These are phyloP conservation scores for Pandion haliaetus DNA, from an alignment of 2,113 vertebrate genomes.

Conservation along the genomic window DNA sequence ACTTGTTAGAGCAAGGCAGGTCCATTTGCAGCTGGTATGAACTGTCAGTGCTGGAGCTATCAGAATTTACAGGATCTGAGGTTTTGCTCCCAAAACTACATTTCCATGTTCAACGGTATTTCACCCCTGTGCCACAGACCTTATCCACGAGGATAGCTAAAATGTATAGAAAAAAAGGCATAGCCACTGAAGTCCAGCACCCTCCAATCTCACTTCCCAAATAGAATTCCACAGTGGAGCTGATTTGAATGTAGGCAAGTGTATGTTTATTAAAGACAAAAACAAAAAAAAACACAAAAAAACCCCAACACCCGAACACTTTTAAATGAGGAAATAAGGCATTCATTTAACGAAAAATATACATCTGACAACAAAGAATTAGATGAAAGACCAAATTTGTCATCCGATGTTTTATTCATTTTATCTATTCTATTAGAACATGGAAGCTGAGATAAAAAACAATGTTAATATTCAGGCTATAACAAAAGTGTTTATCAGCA, in stretches of 20 bases:
- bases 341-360: not conserved
- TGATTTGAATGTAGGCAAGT: not conserved
- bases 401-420: not conserved
- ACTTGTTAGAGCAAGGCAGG: not conserved
- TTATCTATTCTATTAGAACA: not conserved
- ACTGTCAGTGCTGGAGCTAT: not conserved
- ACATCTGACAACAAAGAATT: not conserved
- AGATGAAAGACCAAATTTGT: not conserved
- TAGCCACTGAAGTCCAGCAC: not conserved
- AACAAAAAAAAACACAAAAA: not conserved
- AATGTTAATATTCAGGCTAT: not conserved
- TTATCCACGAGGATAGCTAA: not conserved
- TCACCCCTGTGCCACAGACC: not conserved
- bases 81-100: not conserved
- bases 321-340: not conserved
- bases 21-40: not conserved
- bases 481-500: not conserved
- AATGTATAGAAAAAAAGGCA: not conserved
- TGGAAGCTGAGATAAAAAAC: not conserved
- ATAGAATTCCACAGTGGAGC: not conserved
- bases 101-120: accelerated
- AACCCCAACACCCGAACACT: not conserved
- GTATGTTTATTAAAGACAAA: not conserved
- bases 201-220: not conserved
- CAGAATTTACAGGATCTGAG: not conserved